Percentiles rank a stretch among this genome's conserved stretches.
Evolutionary conservation across 2,888 invertebrate genomes (phyloP).

Genomic region (Pecten maximus): DNA sequence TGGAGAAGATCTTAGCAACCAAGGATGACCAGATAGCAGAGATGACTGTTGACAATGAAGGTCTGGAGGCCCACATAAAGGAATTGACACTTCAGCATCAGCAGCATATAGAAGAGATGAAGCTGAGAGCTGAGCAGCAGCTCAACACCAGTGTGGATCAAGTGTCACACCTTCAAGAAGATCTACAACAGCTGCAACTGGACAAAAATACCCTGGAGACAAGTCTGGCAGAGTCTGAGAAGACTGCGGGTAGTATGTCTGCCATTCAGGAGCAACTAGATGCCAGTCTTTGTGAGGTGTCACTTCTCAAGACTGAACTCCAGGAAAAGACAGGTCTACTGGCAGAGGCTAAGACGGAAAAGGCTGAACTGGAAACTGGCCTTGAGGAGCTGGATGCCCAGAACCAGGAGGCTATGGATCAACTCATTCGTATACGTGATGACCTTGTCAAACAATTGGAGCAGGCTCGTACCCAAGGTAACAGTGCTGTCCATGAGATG

Average conservation of each 20-base stretch:
- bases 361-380: slow-evolving; percentile 84
- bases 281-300: slow-evolving; percentile 1
- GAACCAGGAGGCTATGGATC: slow-evolving; percentile 86
- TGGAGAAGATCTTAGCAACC: slow-evolving; percentile 52
- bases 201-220: slow-evolving; percentile 27
- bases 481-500: background rate
- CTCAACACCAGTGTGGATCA: slow-evolving; percentile 34
- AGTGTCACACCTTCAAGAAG: background rate
- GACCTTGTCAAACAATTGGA: slow-evolving; percentile 57
- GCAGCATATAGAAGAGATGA: slow-evolving; percentile 52
- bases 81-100: slow-evolving; percentile 50
- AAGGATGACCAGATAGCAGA: slow-evolving; percentile 56
- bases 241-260: slow-evolving; percentile 42
- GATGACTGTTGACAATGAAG: slow-evolving; percentile 58
- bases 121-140: slow-evolving; percentile 44
- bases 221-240: slow-evolving; percentile 45
- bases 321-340: slow-evolving; percentile 65
- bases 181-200: slow-evolving; percentile 33
- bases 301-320: slow-evolving; percentile 53
- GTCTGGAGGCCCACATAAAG: slow-evolving; percentile 53
- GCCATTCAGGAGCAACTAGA: slow-evolving; percentile 53
- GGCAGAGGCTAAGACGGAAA: slow-evolving; percentile 64
- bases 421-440: slow-evolving; percentile 71
- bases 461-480: slow-evolving; percentile 22
- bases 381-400: slow-evolving; percentile 90